Base-by-base conservation (phyloP, 2,888 invertebrate species). In the Sisyra terminalis region DNA sequence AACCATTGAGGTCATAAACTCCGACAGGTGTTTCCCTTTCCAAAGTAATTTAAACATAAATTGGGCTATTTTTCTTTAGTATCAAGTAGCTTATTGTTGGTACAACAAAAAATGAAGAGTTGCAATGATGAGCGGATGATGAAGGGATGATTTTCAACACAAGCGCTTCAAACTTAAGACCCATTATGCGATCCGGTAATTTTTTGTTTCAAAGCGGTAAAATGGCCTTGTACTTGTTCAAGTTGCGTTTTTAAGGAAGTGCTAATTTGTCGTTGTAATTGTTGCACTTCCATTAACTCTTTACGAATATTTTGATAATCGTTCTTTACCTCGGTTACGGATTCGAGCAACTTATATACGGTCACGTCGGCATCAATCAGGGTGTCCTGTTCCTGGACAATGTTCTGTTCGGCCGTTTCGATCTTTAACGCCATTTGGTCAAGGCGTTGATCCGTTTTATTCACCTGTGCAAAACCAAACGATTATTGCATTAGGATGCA, bases 221-320 rank as follows among this genome's bases (percentile, higher is more conserved):
- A 85, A 55, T 78, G 79, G 44, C 78, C 74, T 58, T 83, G 82
- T 58, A 85, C 78, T 50, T 75, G 66, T 36, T 71, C 65, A 54
- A 85, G 69, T 58, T 85, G 84, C 46, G 72, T 66, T 49, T 79
- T 75, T 47, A 85, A 70, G n/a, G 81, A 73, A 46, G 71, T 72
- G 30, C 81, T 80, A 51, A 85, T 70, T 63, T 86, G 83, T 50
- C 78, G 73, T 60, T 85, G 84, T 52, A 85, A 60, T 48, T 81
- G 80, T 57, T 85, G 84, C 49, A 84, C 82, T 55, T 85, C 85
- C 51, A 75, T 70, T 52, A 86, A 71, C 61, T 86, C 84, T 55
- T 77, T 77, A 29, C 82, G 73, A 43, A 86, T 66, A 54, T 80
- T 78, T 58, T 80, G 78, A 61, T 85, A 86, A 59, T 85, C 85